Evolutionary conservation across 2,888 invertebrate genomes (phyloP).

Genomic region (Esperia sulphurella): DNA sequence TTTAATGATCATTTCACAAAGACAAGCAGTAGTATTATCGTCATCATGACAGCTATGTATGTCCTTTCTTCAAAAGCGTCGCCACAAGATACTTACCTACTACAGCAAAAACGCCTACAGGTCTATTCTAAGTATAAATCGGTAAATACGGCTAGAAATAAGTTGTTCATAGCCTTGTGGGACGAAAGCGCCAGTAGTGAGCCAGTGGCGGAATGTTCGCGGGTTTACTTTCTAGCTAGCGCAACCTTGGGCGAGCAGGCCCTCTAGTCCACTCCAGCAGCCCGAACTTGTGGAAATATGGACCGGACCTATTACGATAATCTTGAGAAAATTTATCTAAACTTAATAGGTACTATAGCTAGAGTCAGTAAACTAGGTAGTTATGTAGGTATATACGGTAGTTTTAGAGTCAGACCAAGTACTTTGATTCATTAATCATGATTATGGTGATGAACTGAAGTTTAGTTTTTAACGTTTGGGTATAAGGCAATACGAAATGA

Average conservation of each 20-base stretch:
- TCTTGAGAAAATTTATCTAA: constrained; percentile 10
- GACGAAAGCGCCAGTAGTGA: constrained; percentile 55
- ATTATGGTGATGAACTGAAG: too few species aligned
- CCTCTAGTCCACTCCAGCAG: constrained; percentile 25
- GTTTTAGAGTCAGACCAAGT: too few species aligned
- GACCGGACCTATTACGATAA: constrained; percentile 15
- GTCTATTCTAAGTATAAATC: not conserved
- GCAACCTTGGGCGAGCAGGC: constrained; percentile 32
- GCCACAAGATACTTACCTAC: too few species aligned
- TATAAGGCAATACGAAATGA: too few species aligned
- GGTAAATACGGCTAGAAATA: constrained; percentile 11
- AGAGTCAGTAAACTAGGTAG: too few species aligned
- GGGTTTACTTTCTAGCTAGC: constrained; percentile 49
- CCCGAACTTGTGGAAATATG: constrained; percentile 31
- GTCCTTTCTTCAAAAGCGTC: too few species aligned
- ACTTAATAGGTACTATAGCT: not conserved
- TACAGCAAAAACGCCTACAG: not conserved
- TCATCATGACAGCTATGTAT: too few species aligned
- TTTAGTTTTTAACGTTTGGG: too few species aligned
- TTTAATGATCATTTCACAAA: too few species aligned
- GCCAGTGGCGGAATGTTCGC: constrained; percentile 48
- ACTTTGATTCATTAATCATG: too few species aligned
- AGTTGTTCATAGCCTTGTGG: constrained; percentile 50
- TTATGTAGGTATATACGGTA: too few species aligned
- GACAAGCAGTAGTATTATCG: too few species aligned